These are phyloP conservation scores for Chaenocephalus aceratus DNA, from an alignment of 2,113 vertebrate species.

Conservation along the genomic window DNA sequence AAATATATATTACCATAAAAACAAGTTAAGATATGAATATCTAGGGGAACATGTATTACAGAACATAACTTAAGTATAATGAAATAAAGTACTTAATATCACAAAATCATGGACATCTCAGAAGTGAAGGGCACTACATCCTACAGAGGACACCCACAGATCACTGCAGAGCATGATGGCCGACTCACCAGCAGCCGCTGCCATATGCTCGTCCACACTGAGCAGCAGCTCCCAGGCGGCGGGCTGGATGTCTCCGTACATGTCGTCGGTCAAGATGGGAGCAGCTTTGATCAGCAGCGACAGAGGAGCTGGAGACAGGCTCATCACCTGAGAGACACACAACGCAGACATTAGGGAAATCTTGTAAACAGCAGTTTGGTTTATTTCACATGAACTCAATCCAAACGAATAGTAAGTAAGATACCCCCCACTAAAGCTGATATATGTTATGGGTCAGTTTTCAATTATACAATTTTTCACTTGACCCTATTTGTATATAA, in stretches of 20 bases:
- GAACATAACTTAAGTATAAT: no score
- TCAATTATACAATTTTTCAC: no score
- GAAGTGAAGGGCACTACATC: neutral
- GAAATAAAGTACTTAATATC: neutral
- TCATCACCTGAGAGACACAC: slow-evolving; percentile 90
- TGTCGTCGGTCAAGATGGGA: slow-evolving; percentile 95
- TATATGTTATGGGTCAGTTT: no score
- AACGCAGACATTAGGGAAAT: neutral
- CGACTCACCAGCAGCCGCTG: slow-evolving; percentile 92
- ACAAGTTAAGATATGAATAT: no score
- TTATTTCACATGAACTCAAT: no score
- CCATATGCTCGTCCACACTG: slow-evolving; percentile 98
- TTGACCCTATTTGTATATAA: no score
- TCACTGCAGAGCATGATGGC: neutral
- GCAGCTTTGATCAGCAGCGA: slow-evolving; percentile 97
- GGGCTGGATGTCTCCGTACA: slow-evolving; percentile 97
- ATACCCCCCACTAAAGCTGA: no score
- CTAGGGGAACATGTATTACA: no score
- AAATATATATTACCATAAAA: no score
- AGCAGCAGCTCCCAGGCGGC: slow-evolving; percentile 98
- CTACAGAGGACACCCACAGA: neutral
- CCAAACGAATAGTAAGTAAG: no score
- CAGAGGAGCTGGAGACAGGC: slow-evolving; percentile 94
- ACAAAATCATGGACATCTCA: neutral
- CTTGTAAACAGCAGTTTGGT: neutral